phyloP scores from a whole-genome alignment of 2,113 vertebrate species.

The Pterocles orientalis region DNA sequence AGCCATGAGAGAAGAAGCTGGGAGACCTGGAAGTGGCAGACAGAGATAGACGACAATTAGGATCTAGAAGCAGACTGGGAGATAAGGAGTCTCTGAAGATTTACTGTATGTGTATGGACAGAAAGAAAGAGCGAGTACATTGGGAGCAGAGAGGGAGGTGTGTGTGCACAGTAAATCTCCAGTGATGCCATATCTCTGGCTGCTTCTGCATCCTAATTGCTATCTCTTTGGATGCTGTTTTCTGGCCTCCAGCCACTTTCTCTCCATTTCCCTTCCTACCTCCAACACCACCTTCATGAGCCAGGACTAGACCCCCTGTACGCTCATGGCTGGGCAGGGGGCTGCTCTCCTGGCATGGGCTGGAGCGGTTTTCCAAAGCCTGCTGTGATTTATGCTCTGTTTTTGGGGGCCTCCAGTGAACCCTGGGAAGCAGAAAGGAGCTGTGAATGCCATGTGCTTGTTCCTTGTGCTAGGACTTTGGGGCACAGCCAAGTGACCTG shows the following conservation, averaged over 20 bases:
- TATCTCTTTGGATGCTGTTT: constrained; percentile 21
- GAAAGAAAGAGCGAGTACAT: constrained; percentile 56
- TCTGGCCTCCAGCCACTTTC: not conserved
- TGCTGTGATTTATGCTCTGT: not conserved
- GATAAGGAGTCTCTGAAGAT: constrained; percentile 72
- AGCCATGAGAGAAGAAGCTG: constrained; percentile 7
- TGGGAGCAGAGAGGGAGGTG: constrained; percentile 68
- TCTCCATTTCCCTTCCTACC: constrained; percentile 4
- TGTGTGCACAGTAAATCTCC: constrained; percentile 59
- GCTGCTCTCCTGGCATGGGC: not conserved
- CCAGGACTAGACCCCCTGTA: not conserved
- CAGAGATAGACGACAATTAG: constrained; percentile 70
- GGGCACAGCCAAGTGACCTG: not conserved
- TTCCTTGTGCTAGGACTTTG: not conserved
- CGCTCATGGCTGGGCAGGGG: not conserved
- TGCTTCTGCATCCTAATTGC: constrained; percentile 66
- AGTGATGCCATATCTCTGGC: constrained; percentile 47
- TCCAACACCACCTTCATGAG: not conserved
- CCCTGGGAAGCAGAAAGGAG: not conserved
- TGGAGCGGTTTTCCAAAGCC: not conserved
- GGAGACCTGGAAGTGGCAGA: constrained; percentile 63
- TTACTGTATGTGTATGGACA: constrained; percentile 70
- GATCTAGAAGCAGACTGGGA: constrained; percentile 65
- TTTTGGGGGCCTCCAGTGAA: not conserved
- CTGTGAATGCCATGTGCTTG: not conserved